These are phyloP conservation scores for Homalodisca vitripennis DNA, from an alignment of 1,140 invertebrate species.

Conservation along the genomic window DNA sequence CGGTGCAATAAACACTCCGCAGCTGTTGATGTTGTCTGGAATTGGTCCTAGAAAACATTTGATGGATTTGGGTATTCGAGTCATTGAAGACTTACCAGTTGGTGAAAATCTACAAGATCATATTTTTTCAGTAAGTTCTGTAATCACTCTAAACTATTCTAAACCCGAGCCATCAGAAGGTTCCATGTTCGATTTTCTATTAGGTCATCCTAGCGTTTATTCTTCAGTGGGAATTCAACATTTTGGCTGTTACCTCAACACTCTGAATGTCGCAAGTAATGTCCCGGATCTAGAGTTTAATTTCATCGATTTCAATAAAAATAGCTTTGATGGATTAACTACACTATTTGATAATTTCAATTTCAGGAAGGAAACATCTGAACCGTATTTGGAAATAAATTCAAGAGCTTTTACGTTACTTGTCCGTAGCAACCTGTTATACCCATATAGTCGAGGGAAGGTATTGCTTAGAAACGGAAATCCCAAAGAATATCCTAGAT, in stretches of 20 bases:
- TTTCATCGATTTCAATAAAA: slow-evolving; percentile 46
- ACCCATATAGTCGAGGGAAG: too few species aligned
- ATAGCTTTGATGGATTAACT: too few species aligned
- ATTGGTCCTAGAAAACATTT: slow-evolving; percentile 72
- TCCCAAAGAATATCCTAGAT: too few species aligned
- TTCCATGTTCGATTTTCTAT: not conserved
- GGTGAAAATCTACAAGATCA: slow-evolving; percentile 5
- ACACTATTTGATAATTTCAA: too few species aligned
- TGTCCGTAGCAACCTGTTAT: too few species aligned
- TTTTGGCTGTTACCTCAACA: too few species aligned
- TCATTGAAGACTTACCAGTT: not conserved
- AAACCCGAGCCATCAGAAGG: not conserved
- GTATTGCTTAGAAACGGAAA: too few species aligned
- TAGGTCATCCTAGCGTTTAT: not conserved
- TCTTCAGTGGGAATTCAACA: too few species aligned
- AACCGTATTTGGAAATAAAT: too few species aligned
- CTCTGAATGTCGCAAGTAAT: not conserved
- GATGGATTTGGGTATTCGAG: not conserved
- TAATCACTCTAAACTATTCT: not conserved
- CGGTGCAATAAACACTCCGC: slow-evolving; percentile 74
- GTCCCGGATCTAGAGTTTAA: not conserved
- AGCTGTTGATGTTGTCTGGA: slow-evolving; percentile 83
- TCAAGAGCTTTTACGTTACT: too few species aligned
- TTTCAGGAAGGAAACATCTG: too few species aligned
- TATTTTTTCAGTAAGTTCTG: not conserved